Base-by-base conservation (phyloP, 2,113 vertebrate genomes). In the Phylloscopus trochiloides region DNA sequence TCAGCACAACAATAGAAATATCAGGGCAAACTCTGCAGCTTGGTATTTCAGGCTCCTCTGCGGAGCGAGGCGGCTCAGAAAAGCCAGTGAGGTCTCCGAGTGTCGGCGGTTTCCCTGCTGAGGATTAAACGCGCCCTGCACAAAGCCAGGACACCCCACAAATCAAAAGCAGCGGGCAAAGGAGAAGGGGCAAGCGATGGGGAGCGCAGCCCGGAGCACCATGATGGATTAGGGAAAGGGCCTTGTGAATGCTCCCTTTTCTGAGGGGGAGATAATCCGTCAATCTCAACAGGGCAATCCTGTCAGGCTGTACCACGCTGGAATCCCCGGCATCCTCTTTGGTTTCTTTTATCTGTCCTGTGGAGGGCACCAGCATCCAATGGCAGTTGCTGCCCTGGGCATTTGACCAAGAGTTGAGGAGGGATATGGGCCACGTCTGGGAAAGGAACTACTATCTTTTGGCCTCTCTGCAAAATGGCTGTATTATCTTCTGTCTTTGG, bases 161-260 rank as follows among this genome's bases (percentile, higher is more conserved):
- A 84, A 92, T 94, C 79, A 92, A 94, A 95, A 86, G 88, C 48
- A 16, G 45, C 3, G 1, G 58, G 65, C 4, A 3, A 52, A 48
- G 70, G 80, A 90, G 73, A 94, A 90, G 73, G 76, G 70, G 55
- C 50, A 19, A 81, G 48, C 7, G 2, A 59, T 89, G 90, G 72
- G 76, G 52, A 80, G 78, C 5, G 1, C 7, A 6, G 43, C 40
- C 66, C 5, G 4, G 72, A 96, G 90, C 9, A 7, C 43, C 7
- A 14, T 94, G 93, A 96, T 91, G 84, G 88, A 96, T 96, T 93
- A 91, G 82, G 74, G 80, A 89, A 59, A 79, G 71, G 78, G 76
- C 66, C 70, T 78, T 63, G 71, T 94, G 89, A 90, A 90, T 70
- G 87, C 84, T 93, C 59, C 58, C 72, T 70, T 63, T 83, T 76